phyloP scores from a whole-genome alignment of 2,113 vertebrate genomes.

The Leptobrachium ailaonicum region DNA sequence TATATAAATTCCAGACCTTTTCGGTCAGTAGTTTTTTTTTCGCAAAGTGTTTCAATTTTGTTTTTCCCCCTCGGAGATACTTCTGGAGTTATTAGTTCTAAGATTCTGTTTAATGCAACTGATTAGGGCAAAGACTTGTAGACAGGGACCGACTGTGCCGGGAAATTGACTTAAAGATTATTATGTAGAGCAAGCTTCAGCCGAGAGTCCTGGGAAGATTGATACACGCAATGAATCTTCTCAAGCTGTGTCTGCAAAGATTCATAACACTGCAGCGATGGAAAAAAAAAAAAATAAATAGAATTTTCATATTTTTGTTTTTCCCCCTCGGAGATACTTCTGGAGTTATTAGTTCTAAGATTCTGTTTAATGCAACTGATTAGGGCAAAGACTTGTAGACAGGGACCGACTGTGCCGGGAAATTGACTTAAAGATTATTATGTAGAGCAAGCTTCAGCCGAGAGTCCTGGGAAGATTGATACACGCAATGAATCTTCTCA shows the following conservation, averaged over 20 bases:
- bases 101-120: conserved; percentile 54
- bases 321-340: conserved; percentile 40
- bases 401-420: conserved; percentile 50
- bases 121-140: conserved; percentile 55
- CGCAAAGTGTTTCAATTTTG: conserved; percentile 4
- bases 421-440: conserved; percentile 58
- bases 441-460: conserved; percentile 39
- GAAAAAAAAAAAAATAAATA: not conserved
- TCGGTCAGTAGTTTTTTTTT: too few species aligned
- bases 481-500: conserved; percentile 59
- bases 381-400: conserved; percentile 51
- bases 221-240: conserved; percentile 59
- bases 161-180: conserved; percentile 56
- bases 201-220: conserved; percentile 56
- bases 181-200: conserved; percentile 50
- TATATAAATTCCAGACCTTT: too few species aligned
- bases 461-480: conserved; percentile 59
- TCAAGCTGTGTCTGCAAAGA: conserved; percentile 64
- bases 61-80: conserved; percentile 32
- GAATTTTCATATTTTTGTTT: conserved; percentile 28
- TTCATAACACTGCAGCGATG: conserved; percentile 59
- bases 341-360: conserved; percentile 53
- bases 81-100: conserved; percentile 53
- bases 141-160: conserved; percentile 49
- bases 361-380: conserved; percentile 57